Evolutionary conservation across 1,140 invertebrate genomes (phyloP).

Genomic region (Anastrepha ludens): DNA sequence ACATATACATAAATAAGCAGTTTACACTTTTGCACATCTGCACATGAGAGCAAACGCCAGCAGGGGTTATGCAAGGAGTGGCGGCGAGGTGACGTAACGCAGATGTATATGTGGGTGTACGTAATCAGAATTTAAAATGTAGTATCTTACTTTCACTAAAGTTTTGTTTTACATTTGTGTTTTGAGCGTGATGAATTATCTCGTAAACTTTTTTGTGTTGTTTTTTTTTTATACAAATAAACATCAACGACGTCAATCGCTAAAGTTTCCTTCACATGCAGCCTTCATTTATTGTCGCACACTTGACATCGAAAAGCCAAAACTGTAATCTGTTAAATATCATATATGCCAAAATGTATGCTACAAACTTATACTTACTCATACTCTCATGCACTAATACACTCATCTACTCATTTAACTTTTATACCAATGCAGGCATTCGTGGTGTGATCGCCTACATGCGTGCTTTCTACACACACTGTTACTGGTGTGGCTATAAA

Average conservation of each 20-base stretch:
- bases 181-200: too few species aligned
- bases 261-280: background rate
- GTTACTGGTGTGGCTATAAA: background rate
- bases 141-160: too few species aligned
- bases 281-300: background rate
- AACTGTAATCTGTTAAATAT: slow-evolving; percentile 3
- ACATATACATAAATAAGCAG: too few species aligned
- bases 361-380: background rate
- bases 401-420: background rate
- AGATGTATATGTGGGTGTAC: too few species aligned
- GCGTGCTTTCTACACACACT: background rate
- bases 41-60: too few species aligned
- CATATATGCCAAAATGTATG: slow-evolving; percentile 15
- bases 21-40: too few species aligned
- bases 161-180: too few species aligned
- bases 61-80: too few species aligned
- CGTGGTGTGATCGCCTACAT: background rate
- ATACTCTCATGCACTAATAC: background rate
- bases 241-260: background rate
- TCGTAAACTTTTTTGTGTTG: too few species aligned
- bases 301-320: background rate
- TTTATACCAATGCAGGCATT: background rate
- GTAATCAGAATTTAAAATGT: too few species aligned
- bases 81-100: too few species aligned
- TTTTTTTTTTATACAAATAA: too few species aligned